phyloP scores from a whole-genome alignment of 2,888 invertebrate species.

The Mycalesis mineus region DNA sequence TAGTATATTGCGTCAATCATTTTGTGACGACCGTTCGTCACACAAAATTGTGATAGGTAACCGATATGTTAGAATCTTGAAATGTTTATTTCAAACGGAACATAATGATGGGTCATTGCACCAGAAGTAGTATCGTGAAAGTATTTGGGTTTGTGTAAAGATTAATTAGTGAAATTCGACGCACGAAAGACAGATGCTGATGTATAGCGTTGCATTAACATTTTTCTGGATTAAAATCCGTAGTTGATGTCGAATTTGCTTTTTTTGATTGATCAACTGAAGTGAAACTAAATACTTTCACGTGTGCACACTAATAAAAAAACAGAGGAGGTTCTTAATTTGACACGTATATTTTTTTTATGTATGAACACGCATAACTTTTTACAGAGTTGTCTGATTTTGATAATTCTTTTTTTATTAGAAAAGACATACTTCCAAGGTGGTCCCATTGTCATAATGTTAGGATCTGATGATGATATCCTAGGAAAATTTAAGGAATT shows the following conservation, averaged over 20 bases:
- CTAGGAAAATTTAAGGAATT: too few relatives aligned
- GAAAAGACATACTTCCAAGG: too few relatives aligned
- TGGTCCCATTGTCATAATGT: too few relatives aligned
- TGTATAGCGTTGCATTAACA: background rate
- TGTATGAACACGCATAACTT: too few relatives aligned
- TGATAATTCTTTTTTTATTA: too few relatives aligned
- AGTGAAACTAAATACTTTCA: background rate
- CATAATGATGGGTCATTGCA: constrained; percentile 29
- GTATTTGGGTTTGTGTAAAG: constrained; percentile 12
- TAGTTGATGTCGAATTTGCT: background rate
- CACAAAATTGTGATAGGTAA: constrained; percentile 27
- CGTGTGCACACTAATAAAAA: background rate
- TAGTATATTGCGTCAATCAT: background rate
- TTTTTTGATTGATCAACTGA: background rate
- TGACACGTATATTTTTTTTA: too few relatives aligned
- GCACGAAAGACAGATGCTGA: background rate
- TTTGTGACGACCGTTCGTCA: constrained; percentile 11
- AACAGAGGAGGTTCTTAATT: too few relatives aligned
- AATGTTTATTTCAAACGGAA: constrained; percentile 26
- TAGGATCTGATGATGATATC: too few relatives aligned
- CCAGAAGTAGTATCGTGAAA: constrained; percentile 21
- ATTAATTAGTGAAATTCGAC: constrained; percentile 15
- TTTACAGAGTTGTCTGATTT: too few relatives aligned
- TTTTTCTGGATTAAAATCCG: background rate
- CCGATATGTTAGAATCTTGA: constrained; percentile 30